Percentiles rank a stretch among this genome's conserved stretches.
Conservation (phyloP, 2,113 vertebrate species). For the Pycnonotus jocosus region DNA sequence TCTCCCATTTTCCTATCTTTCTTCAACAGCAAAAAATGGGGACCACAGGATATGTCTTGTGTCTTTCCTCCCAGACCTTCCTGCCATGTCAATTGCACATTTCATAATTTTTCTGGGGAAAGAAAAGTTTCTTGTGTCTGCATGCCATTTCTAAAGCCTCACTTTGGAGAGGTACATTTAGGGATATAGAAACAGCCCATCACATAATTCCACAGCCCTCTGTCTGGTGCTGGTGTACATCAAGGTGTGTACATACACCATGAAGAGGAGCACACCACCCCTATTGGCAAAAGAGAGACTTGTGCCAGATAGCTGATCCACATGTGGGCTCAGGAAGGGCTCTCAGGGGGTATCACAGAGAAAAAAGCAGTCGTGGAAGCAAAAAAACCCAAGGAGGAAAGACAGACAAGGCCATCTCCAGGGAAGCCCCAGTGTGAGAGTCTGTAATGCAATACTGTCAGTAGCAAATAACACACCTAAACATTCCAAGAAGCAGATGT, state of each 20-base stretch:
- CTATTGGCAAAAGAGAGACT: neutral
- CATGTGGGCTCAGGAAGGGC: neutral
- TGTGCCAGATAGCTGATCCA: neutral
- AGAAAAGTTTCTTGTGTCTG: neutral
- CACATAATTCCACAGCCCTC: neutral
- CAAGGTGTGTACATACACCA: too few species aligned
- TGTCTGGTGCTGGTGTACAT: neutral
- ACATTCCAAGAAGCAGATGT: neutral
- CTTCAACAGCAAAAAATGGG: neutral
- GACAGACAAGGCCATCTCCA: neutral
- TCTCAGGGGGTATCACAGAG: neutral
- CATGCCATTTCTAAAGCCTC: neutral
- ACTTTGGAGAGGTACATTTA: neutral
- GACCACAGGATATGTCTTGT: neutral
- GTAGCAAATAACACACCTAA: neutral
- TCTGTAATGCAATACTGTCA: neutral
- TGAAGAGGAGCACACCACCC: neutral
- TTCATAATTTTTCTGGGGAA: neutral
- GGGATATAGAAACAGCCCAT: neutral
- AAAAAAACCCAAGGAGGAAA: neutral
- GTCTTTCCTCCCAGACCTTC: neutral
- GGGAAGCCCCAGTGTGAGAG: neutral
- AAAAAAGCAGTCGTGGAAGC: neutral
- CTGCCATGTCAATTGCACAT: neutral
- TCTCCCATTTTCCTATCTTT: neutral